A percentile compares a stretch with the other conserved stretches of the same genome.
Conservation (phyloP, 2,113 vertebrate species). For the Eudyptes chrysolophus region DNA sequence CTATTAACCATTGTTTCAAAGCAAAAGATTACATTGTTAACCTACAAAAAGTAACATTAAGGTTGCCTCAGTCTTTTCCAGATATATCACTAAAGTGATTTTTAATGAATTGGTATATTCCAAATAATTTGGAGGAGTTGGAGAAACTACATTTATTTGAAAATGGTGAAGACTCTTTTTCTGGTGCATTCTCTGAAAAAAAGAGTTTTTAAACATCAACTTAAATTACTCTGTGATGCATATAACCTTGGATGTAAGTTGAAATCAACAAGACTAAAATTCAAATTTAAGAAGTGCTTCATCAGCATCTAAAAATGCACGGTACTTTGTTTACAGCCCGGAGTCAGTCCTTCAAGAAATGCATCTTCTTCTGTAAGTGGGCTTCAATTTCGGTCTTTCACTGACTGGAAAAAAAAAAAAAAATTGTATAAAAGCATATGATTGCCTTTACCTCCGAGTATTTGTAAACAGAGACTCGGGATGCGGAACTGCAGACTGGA, state of each 20-base stretch:
- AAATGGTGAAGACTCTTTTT: background rate
- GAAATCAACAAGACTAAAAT: background rate
- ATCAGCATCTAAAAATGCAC: background rate
- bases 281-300: background rate
- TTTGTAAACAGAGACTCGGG: background rate
- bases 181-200: background rate
- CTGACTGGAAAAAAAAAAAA: too few species aligned
- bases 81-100: background rate
- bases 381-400: background rate
- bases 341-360: background rate
- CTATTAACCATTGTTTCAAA: background rate
- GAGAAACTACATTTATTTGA: background rate
- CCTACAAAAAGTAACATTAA: background rate
- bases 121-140: background rate
- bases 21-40: background rate
- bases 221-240: background rate
- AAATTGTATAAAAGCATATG: background rate
- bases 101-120: background rate
- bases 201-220: background rate
- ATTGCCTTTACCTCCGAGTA: background rate
- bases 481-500: background rate
- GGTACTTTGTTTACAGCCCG: background rate
- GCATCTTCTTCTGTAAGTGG: background rate
- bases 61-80: background rate
- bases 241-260: background rate